Evolutionary conservation across 2,113 vertebrate genomes (phyloP).

Genomic region (Pogona vitticeps): DNA sequence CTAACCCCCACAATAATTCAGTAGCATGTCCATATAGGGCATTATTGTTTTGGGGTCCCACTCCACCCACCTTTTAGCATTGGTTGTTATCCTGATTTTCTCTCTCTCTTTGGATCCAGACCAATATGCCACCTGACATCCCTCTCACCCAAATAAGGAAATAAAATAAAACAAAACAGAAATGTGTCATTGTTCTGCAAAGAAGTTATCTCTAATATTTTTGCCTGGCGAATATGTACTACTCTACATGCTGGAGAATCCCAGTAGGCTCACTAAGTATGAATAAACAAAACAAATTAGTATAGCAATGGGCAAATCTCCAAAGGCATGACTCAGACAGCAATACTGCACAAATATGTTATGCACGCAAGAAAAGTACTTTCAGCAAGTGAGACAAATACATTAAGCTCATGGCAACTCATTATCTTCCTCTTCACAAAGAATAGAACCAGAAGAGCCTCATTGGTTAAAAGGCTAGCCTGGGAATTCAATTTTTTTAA

Average conservation of each 20-base stretch:
- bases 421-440: slow-evolving; percentile 11
- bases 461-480: neutral
- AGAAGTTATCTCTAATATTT: neutral
- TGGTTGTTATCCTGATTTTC: no score
- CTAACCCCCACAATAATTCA: no score
- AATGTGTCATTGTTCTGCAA: neutral
- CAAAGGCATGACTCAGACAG: slow-evolving; percentile 35
- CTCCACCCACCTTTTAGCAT: no score
- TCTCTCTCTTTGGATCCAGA: neutral
- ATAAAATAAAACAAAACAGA: neutral
- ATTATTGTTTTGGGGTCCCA: no score
- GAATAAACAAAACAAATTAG: slow-evolving; percentile 48
- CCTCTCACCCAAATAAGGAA: neutral
- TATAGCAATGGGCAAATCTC: slow-evolving; percentile 45
- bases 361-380: neutral
- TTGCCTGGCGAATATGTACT: slow-evolving; percentile 40
- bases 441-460: neutral
- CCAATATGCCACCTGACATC: neutral
- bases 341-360: neutral
- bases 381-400: neutral
- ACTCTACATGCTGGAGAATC: slow-evolving; percentile 38
- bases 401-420: slow-evolving; percentile 16
- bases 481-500: neutral
- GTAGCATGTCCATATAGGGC: no score
- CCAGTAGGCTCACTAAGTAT: slow-evolving; percentile 51